Percentiles rank a stretch among this genome's conserved stretches.
Conservation (phyloP, 2,113 vertebrate genomes). For the Benitochromis conjunctus region DNA sequence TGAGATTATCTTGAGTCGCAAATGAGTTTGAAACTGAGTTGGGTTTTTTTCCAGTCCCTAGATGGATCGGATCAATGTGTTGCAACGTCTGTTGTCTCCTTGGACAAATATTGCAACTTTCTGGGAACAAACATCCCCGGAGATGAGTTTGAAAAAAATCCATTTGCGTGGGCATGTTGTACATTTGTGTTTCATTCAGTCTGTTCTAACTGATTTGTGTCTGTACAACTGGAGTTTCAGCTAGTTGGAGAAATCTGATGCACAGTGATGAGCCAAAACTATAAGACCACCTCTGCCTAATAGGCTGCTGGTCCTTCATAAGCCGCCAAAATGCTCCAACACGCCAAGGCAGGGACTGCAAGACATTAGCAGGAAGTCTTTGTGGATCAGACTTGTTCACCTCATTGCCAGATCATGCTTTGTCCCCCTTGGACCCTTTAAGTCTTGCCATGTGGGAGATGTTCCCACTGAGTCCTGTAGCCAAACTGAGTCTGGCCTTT, state of each 20-base stretch:
- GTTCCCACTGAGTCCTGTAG: not conserved
- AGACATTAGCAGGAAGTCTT: not conserved
- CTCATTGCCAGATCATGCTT: not conserved
- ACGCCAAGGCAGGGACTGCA: not conserved
- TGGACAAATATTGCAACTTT: slow-evolving; percentile 33
- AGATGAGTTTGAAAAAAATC: slow-evolving; percentile 34
- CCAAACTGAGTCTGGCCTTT: not conserved
- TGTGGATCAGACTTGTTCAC: not conserved
- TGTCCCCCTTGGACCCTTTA: not conserved
- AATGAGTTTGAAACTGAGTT: not conserved
- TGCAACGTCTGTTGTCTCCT: slow-evolving; percentile 38
- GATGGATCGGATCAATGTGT: slow-evolving; percentile 30
- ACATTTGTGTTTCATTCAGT: slow-evolving; percentile 47
- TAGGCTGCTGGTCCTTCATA: not conserved
- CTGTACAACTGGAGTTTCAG: not conserved
- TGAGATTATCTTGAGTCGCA: not conserved
- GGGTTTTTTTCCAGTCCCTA: not conserved
- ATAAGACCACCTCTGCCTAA: not conserved
- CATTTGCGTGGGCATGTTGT: slow-evolving; percentile 11
- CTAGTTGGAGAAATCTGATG: not conserved
- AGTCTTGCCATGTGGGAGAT: not conserved
- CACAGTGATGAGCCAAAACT: not conserved
- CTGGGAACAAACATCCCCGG: slow-evolving; percentile 42
- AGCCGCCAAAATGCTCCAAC: not conserved
- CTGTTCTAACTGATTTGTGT: slow-evolving; percentile 22